Conservation (phyloP, 2,888 invertebrate species). For the Stenodera caucasica region DNA sequence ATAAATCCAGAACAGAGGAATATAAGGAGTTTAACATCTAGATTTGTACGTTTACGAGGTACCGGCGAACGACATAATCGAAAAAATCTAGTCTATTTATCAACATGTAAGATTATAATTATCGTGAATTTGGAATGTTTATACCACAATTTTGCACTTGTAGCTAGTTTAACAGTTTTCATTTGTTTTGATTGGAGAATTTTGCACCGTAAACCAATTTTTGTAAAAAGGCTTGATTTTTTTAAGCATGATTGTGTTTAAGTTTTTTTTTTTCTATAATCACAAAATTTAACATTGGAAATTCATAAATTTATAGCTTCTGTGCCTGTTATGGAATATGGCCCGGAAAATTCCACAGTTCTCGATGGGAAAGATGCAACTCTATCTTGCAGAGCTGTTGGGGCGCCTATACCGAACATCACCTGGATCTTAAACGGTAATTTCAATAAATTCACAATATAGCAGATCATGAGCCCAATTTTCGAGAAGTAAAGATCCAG, state of each 20-base stretch:
- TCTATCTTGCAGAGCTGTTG: conserved; percentile 82
- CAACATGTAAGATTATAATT: conserved; percentile 50
- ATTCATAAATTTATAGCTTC: conserved; percentile 82
- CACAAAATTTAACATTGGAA: too few species aligned
- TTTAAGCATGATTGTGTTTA: conserved; percentile 4
- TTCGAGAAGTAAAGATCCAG: too few species aligned
- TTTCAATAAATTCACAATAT: conserved; percentile 42
- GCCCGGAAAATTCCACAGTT: conserved; percentile 85
- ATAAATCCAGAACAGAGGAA: conserved; percentile 34
- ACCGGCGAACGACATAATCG: conserved; percentile 52
- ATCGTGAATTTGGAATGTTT: conserved; percentile 20
- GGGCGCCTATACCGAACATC: conserved; percentile 87
- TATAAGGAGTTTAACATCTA: conserved; percentile 47
- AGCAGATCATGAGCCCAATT: too few species aligned
- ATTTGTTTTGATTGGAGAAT: conserved; percentile 25
- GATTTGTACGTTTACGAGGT: conserved; percentile 51
- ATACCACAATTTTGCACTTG: conserved; percentile 17
- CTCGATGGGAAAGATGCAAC: conserved; percentile 92
- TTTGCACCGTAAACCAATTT: neutral
- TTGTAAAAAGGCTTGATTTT: conserved; percentile 11
- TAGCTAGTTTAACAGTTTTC: conserved; percentile 13
- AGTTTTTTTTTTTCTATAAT: conserved; percentile 16
- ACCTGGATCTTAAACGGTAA: conserved; percentile 93
- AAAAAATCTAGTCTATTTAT: conserved; percentile 52
- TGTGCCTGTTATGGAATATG: conserved; percentile 80